Evolutionary conservation across 1,140 invertebrate genomes (phyloP).

Genomic region (Caenorhabditis briggsae): DNA sequence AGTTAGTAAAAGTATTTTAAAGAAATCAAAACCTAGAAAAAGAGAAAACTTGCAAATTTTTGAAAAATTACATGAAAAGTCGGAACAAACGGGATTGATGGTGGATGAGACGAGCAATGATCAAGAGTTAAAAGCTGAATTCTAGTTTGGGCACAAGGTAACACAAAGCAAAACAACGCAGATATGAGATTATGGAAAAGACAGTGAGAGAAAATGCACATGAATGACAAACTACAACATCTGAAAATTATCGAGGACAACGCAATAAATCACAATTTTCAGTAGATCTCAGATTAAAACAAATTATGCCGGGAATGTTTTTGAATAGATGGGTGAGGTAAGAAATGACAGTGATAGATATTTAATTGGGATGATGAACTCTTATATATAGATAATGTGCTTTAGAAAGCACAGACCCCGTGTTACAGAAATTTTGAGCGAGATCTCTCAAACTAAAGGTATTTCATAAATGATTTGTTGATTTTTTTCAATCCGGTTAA

Average conservation of each 20-base stretch:
- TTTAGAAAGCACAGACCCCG: not conserved
- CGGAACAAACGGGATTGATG: not conserved
- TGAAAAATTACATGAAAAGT: not conserved
- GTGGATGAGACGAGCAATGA: too few relatives aligned
- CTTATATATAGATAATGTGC: too few relatives aligned
- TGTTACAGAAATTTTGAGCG: conserved; percentile 2
- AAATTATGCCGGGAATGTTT: not conserved
- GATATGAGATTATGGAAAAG: not conserved
- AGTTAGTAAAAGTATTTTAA: too few relatives aligned
- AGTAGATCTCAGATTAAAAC: conserved; percentile 1
- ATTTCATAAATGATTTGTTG: not conserved
- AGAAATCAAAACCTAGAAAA: not conserved
- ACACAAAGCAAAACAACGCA: too few relatives aligned
- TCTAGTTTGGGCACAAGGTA: not conserved
- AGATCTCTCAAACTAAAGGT: not conserved
- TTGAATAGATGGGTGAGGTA: conserved; percentile 16
- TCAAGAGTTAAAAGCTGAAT: conserved; percentile 9
- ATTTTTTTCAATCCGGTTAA: not conserved
- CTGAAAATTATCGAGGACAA: not conserved
- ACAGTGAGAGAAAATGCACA: not conserved
- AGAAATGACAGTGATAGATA: conserved; percentile 23
- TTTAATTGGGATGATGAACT: not conserved
- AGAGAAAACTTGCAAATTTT: not conserved
- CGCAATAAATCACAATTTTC: conserved; percentile 9
- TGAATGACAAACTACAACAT: not conserved